Percentiles rank a stretch among this genome's conserved stretches.
phyloP scores from a whole-genome alignment of 2,797 vertebrate species.

The Neostethus bicornis region DNA sequence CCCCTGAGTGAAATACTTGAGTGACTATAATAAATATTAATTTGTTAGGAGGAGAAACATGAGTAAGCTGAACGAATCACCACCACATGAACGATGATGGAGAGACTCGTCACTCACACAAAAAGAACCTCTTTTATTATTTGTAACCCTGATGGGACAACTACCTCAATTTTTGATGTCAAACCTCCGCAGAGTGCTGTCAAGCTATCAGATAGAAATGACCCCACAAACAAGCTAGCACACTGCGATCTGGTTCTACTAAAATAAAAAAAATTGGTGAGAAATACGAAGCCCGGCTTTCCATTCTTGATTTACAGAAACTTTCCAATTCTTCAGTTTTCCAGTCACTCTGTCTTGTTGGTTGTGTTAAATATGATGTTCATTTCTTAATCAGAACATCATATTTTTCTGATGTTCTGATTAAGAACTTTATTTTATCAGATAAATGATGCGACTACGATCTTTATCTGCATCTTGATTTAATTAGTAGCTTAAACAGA shows the following conservation, averaged over 20 bases:
- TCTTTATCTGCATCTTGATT: constrained; percentile 10
- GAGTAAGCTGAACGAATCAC: constrained; percentile 69
- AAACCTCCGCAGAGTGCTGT: constrained; percentile 1
- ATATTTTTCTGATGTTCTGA: too few species aligned
- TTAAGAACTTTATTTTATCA: constrained; percentile 20
- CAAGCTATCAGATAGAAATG: constrained; percentile 16
- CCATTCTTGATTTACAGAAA: not conserved
- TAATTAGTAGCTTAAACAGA: constrained; percentile 20
- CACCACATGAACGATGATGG: constrained; percentile 63
- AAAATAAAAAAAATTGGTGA: constrained; percentile 45
- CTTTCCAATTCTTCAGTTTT: not conserved
- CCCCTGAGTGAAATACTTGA: constrained; percentile 49
- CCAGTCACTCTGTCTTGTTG: not conserved
- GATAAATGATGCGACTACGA: not conserved
- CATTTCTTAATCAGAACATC: too few species aligned
- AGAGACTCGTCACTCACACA: constrained; percentile 55
- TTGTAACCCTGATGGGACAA: constrained; percentile 24
- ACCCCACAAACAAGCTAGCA: constrained; percentile 29
- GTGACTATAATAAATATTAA: constrained; percentile 70
- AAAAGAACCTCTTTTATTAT: constrained; percentile 53
- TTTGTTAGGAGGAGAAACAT: constrained; percentile 65
- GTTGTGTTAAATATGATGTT: not conserved
- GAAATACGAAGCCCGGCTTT: constrained; percentile 30
- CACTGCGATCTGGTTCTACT: constrained; percentile 45
- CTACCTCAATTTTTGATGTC: constrained; percentile 43